Conservation (phyloP, 30 jellyfish, hydroid and myxozoan species). For the Hydra vulgaris region DNA sequence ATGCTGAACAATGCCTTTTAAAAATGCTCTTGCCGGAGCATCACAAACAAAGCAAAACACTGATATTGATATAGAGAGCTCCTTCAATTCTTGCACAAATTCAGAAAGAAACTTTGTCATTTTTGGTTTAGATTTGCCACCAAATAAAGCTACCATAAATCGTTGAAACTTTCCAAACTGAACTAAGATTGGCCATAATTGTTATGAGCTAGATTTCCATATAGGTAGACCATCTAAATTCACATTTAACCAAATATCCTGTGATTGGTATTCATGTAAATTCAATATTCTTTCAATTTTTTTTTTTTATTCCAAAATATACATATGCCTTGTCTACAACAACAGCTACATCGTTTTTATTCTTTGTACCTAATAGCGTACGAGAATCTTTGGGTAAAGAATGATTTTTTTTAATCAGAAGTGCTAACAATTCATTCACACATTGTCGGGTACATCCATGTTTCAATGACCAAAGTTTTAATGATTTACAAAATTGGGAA, state of each 20-base stretch:
- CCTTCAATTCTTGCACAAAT: constrained; percentile 6
- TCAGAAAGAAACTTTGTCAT: constrained; percentile 3
- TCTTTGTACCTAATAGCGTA: constrained; percentile 1
- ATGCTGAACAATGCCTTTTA: constrained; percentile 25
- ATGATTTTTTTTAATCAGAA: not conserved
- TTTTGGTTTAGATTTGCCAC: constrained; percentile 12
- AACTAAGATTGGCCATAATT: constrained; percentile 17
- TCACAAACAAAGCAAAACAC: constrained; percentile 25
- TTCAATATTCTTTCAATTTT: not conserved
- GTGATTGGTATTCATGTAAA: not conserved
- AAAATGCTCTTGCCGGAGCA: constrained; percentile 52
- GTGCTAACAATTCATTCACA: not conserved
- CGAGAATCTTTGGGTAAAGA: constrained; percentile 13
- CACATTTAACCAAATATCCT: constrained; percentile 6
- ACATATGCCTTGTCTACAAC: not conserved
- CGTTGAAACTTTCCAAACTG: constrained; percentile 3
- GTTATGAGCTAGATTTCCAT: constrained; percentile 5
- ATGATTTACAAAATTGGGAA: not conserved
- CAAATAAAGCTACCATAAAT: constrained; percentile 13
- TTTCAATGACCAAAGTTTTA: not conserved
- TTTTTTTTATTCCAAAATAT: constrained; percentile 1
- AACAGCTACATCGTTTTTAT: not conserved
- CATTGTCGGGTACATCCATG: not conserved
- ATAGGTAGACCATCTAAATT: constrained; percentile 13
- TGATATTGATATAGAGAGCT: constrained; percentile 6